These are phyloP conservation scores for Cryptotis parvus DNA, from an alignment of 2,113 vertebrate genomes.

Conservation along the genomic window DNA sequence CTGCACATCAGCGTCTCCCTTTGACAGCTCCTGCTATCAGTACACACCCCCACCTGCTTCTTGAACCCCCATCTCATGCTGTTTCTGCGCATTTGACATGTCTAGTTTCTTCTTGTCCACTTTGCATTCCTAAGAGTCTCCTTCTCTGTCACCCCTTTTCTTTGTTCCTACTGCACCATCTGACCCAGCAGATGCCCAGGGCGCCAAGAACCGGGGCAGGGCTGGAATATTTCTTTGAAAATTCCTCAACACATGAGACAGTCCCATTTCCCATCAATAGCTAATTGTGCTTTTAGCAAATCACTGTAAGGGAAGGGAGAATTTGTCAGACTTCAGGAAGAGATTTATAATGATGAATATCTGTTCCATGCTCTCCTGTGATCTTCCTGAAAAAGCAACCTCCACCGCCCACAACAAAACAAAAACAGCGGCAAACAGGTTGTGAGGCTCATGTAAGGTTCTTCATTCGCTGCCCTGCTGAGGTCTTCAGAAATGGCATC, in stretches of 20 bases:
- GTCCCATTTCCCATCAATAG: neutral
- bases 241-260: neutral
- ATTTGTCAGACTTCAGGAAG: constrained; percentile 20
- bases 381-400: constrained; percentile 9
- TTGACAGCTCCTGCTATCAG: neutral
- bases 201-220: neutral
- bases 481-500: constrained; percentile 23
- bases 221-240: constrained; percentile 31
- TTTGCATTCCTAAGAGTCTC: neutral
- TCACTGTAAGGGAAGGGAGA: constrained; percentile 16
- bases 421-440: neutral
- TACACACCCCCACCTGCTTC: no score
- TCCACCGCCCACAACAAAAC: no score
- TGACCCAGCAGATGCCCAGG: rapidly evolving
- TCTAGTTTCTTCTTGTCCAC: no score
- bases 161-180: neutral
- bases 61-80: neutral
- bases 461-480: constrained; percentile 33
- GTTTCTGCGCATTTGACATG: neutral
- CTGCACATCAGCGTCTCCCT: neutral
- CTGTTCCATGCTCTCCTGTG: neutral
- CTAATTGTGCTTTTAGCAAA: constrained; percentile 25
- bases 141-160: neutral
- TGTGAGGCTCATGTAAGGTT: neutral
- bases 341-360: constrained; percentile 37